Evolutionary conservation across 2,797 vertebrate genomes (phyloP).

Genomic region (Emydoidea blandingii): DNA sequence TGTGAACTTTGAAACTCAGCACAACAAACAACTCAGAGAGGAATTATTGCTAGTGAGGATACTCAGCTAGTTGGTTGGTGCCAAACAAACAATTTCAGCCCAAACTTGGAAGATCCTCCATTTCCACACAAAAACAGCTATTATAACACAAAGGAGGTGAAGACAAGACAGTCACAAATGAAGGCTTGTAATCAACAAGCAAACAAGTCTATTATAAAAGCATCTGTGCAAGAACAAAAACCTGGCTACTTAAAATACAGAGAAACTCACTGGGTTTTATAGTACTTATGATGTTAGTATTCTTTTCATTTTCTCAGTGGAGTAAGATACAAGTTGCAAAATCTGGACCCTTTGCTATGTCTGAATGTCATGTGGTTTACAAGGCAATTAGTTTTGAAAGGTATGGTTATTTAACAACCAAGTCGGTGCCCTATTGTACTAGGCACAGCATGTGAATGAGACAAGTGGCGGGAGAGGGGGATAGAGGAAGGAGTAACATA

Average conservation of each 20-base stretch:
- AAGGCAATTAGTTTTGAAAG: not conserved
- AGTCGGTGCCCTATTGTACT: not conserved
- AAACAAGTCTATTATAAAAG: not conserved
- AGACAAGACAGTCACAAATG: not conserved
- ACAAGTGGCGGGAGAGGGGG: not conserved
- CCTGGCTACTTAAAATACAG: not conserved
- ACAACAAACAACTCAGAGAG: not conserved
- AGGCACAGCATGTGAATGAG: not conserved
- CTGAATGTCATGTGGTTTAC: not conserved
- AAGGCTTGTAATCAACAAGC: not conserved
- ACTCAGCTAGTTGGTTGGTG: not conserved
- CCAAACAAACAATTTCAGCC: not conserved
- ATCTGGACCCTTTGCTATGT: not conserved
- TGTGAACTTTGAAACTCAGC: not conserved
- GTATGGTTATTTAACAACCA: not conserved
- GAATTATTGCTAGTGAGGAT: not conserved
- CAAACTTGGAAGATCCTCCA: not conserved
- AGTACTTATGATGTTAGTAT: not conserved
- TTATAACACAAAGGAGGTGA: not conserved
- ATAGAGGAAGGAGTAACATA: not conserved
- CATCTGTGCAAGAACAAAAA: not conserved
- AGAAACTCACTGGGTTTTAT: not conserved
- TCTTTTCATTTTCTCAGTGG: not conserved
- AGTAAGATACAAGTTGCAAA: not conserved
- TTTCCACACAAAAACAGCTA: not conserved